phyloP scores from a whole-genome alignment of 2,797 vertebrate genomes.

The Micromesistius poutassou region DNA sequence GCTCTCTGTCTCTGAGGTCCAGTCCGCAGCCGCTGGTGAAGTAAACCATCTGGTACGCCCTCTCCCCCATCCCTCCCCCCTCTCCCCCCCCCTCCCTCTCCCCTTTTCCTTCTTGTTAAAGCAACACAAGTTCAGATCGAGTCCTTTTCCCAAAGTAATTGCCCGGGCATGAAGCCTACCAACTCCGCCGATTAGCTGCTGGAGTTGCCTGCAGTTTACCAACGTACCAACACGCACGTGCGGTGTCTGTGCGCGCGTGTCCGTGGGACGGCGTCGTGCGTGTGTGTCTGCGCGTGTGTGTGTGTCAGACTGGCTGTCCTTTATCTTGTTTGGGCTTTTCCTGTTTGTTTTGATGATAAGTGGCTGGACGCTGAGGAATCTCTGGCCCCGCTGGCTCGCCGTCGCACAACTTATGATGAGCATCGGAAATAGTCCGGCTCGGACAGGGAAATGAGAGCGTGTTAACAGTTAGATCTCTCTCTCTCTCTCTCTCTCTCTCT shows the following conservation, averaged over 20 bases:
- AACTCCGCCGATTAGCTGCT: constrained; percentile 20
- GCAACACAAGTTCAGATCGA: constrained; percentile 52
- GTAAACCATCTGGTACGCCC: constrained; percentile 70
- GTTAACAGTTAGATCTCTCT: neutral
- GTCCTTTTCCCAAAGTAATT: constrained; percentile 20
- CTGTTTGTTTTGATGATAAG: neutral
- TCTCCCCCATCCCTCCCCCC: neutral
- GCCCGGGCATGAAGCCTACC: constrained; percentile 36
- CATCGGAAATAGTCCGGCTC: neutral
- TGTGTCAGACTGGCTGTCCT: constrained; percentile 5
- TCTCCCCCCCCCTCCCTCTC: neutral
- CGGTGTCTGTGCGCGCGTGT: constrained; percentile 5
- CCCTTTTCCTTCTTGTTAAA: constrained; percentile 60
- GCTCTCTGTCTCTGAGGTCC: constrained; percentile 43
- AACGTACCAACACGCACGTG: neutral
- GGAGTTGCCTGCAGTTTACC: neutral
- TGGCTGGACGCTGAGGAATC: neutral
- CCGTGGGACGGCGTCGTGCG: constrained; percentile 9
- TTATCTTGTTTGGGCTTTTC: neutral
- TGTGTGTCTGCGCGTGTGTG: constrained; percentile 15
- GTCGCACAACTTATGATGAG: neutral
- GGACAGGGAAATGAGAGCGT: neutral
- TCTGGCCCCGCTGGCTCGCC: neutral
- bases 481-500: neutral
- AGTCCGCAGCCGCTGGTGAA: constrained; percentile 62